Base-by-base conservation (phyloP, 2,888 invertebrate species). In the Bombylius discolor region DNA sequence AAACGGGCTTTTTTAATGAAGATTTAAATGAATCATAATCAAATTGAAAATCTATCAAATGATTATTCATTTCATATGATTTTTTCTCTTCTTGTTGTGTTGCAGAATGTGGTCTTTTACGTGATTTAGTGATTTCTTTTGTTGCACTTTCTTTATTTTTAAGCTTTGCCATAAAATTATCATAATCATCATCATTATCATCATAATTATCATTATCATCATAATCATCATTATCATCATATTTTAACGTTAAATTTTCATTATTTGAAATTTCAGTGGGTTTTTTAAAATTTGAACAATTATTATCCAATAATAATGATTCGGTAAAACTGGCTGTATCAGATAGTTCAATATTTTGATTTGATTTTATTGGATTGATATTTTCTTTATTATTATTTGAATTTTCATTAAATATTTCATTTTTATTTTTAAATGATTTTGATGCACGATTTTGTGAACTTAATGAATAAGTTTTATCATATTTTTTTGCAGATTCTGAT, bases 251-350 rank as follows among this genome's bases (percentile, higher is more conserved):
- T 23, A 23, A 23, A 23, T 23, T 23, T 23, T 3, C 23, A 23
- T 23, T 23, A 23, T 23, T 23, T 23, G 23, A 23, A 23, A 23
- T 23, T 23, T 23, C 23, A 23, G 23, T 23, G 3, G 23, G 23
- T 23, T 23, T 23, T 3, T 23, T 23, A 23, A 23, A 23, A 23
- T 23, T 23, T 23, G 23, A 23, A 23, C 23, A 23, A 23, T 23
- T 23, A 23, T 23, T 23, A 23, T 23, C 23, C 23, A 23, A 23
- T 23, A 23, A 23, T 9, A 72, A 23, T 0, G 72, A 71, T 47
- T 72, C 72, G 1, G 65, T 68, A 48, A 72, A 71, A 50, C 71
- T 72, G 56, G 67, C 59, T 0, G 72, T 72, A 23, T 71, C 70
- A 0, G 65, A 65, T 55, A 65, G 39, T 6, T 52, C 31, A 44